Evolutionary conservation across 2,113 vertebrate genomes (phyloP), one percentile per base, ranked within the genome.

Genomic region (Istiophorus platypterus): DNA sequence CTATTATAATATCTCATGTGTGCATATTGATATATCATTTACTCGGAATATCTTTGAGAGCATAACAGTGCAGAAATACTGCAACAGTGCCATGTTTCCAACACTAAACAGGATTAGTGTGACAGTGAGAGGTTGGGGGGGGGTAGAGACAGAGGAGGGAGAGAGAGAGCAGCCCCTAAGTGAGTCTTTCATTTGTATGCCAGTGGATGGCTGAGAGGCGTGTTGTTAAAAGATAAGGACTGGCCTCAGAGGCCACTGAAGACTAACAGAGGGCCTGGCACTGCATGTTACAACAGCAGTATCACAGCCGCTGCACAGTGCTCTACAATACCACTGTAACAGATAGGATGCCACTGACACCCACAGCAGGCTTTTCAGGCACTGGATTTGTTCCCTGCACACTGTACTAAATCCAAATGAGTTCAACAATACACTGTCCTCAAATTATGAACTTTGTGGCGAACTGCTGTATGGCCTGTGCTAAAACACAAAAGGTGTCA

Each of bases 141-240:
- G 61, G 71, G 63, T 11, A 72, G 54, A 72, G 74, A 75, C 39
- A 70, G 76, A 56, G 78, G 57, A 72, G 82, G 49, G 83, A 88
- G 72, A 68, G 72, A 41, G 85, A 85, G 77, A 72, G 78, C 67
- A 57, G 88, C 78, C 89, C 91, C 88, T 89, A 90, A 92, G 93
- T 93, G 92, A 92, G 86, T 90, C 91, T 93, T 93, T 94, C 91
- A 94, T 94, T 93, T 92, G 89, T 93, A 95, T 92, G 90, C 91
- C 85, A 89, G 89, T 84, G 91, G 91, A 92, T 76, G 77, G 90
- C 91, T 94, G 91, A 92, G 88, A 95, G 93, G 90, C 88, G 66
- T 94, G 92, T 94, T 95, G 94, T 95, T 92, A 91, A 93, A 87
- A 95, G 94, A 95, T 95, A 95, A 95, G 92, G 91, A 78, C 86